phyloP scores from a whole-genome alignment of 2,113 vertebrate species.

The Macroglossus sobrinus region DNA sequence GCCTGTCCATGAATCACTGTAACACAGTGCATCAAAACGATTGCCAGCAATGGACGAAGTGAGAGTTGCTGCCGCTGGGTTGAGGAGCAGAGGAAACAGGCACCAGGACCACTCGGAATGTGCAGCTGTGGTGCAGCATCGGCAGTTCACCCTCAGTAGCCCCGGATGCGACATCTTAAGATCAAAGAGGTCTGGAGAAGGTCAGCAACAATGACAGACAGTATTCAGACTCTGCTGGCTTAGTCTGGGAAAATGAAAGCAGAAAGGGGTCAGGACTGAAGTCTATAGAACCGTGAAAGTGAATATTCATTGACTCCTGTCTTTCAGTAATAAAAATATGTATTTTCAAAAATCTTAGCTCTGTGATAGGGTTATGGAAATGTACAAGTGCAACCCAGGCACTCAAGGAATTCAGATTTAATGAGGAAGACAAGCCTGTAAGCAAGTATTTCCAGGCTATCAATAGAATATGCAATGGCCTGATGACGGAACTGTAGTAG shows the following conservation, averaged over 20 bases:
- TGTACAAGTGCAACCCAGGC: neutral
- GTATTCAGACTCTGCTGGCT: neutral
- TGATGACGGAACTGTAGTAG: neutral
- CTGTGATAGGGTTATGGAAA: neutral
- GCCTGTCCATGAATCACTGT: slow-evolving; percentile 20
- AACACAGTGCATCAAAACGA: neutral
- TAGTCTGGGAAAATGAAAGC: neutral
- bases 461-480: neutral
- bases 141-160: neutral
- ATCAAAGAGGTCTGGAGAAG: neutral
- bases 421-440: neutral
- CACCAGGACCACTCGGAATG: neutral
- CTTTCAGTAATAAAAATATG: neutral
- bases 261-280: neutral
- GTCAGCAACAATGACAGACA: neutral
- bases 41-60: neutral
- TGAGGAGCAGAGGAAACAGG: neutral
- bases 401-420: neutral
- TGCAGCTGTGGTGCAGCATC: neutral
- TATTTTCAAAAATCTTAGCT: neutral
- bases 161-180: neutral
- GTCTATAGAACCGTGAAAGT: neutral
- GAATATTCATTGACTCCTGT: neutral
- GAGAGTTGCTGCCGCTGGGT: neutral
- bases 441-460: neutral